Percentiles rank a stretch among this genome's conserved stretches.
Evolutionary conservation across 2,113 vertebrate species (phyloP).

Genomic region (Balaeniceps rex): DNA sequence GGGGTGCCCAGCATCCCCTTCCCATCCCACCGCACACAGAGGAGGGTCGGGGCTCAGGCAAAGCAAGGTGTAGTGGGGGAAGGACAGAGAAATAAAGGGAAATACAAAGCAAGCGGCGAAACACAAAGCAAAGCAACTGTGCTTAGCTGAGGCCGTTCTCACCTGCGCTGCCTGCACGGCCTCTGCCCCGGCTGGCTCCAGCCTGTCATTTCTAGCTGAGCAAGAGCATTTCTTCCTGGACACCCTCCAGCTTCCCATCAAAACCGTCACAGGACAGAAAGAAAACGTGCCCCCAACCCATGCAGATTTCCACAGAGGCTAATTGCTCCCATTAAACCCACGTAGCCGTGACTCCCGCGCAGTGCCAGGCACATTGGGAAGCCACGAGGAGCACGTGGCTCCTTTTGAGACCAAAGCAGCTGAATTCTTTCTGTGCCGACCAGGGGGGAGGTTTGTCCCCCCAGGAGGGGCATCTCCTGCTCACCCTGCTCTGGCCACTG

Average conservation of each 20-base stretch:
- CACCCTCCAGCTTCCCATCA: neutral
- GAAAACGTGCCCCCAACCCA: neutral
- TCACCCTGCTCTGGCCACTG: neutral
- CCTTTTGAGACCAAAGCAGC: neutral
- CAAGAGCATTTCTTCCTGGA: neutral
- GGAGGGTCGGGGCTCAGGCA: neutral
- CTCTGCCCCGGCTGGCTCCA: neutral
- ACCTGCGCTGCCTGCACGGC: neutral
- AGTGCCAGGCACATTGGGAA: neutral
- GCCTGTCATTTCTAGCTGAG: neutral
- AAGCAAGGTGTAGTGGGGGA: neutral
- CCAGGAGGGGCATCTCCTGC: neutral
- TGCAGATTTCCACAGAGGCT: neutral
- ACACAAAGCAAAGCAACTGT: too few species aligned
- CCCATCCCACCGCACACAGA: rapidly evolving
- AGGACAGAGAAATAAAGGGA: neutral
- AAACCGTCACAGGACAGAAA: neutral
- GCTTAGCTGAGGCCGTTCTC: neutral
- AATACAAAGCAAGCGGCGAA: rapidly evolving
- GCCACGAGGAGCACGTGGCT: rapidly evolving
- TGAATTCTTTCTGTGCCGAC: neutral
- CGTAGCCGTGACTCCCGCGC: rapidly evolving
- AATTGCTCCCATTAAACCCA: slow-evolving; percentile 1
- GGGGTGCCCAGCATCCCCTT: neutral
- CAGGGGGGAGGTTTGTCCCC: neutral